Conservation (phyloP, 2,113 vertebrate species). For the Notarius quadriscutis region DNA sequence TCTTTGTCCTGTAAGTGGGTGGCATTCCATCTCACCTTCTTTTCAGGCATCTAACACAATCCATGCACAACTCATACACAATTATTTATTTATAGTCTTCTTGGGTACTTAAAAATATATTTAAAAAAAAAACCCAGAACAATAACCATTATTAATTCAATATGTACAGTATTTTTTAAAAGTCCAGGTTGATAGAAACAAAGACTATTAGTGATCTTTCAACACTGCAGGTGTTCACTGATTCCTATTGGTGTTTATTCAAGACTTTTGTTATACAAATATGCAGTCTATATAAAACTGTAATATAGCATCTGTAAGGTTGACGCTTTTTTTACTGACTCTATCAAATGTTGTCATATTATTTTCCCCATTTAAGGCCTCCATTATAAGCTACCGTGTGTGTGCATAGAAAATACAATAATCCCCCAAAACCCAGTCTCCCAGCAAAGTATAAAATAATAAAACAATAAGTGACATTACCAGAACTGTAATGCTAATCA, state of each 20-base stretch:
- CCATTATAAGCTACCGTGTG: not conserved
- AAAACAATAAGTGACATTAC: not conserved
- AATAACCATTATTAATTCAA: not conserved
- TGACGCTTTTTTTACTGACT: not conserved
- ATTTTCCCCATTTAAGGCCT: not conserved
- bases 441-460: not conserved
- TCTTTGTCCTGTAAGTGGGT: conserved; percentile 75
- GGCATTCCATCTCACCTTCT: conserved; percentile 70
- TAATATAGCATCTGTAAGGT: not conserved
- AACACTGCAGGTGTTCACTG: not conserved
- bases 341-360: not conserved
- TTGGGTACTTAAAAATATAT: not conserved
- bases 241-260: not conserved
- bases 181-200: not conserved
- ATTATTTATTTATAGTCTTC: not conserved
- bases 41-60: conserved; percentile 65
- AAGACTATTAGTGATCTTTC: not conserved
- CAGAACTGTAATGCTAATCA: not conserved
- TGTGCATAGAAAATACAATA: not conserved
- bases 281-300: not conserved
- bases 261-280: not conserved
- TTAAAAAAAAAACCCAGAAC: not conserved
- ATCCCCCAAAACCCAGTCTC: not conserved
- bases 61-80: not conserved
- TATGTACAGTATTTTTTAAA: not conserved